phyloP scores from a whole-genome alignment of 2,113 vertebrate genomes.

The Pollimyrus isidori region DNA sequence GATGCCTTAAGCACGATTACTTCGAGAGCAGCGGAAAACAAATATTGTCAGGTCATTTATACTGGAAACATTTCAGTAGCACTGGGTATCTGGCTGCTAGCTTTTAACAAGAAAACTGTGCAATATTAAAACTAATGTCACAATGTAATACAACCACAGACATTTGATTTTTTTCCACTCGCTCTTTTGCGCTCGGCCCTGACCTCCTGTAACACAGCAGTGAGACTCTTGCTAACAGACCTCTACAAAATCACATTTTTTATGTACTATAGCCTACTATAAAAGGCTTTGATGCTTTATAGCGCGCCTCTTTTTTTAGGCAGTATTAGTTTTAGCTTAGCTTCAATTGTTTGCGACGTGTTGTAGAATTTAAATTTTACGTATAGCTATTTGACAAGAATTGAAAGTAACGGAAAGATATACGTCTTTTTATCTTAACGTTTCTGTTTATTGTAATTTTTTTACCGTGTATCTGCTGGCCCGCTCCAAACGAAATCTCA shows the following conservation, averaged over 20 bases:
- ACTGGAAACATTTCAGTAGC: neutral
- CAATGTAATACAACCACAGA: neutral
- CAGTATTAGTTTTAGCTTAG: neutral
- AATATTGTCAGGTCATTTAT: neutral
- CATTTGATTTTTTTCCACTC: neutral
- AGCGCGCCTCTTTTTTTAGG: neutral
- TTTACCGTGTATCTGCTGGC: no score
- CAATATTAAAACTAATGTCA: neutral
- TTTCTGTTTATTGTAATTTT: neutral
- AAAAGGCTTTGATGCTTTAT: neutral
- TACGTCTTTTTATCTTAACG: neutral
- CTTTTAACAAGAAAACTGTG: neutral
- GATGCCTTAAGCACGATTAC: neutral
- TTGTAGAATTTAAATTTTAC: neutral
- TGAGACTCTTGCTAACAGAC: neutral
- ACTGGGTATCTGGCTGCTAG: neutral
- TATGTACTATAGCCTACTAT: neutral
- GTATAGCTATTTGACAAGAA: neutral
- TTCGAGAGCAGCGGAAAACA: neutral
- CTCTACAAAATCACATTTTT: neutral
- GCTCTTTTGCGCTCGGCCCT: neutral
- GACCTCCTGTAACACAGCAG: neutral
- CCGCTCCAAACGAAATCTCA: no score
- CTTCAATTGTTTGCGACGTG: neutral
- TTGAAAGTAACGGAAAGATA: neutral